Conservation (phyloP, 1,140 invertebrate genomes). For the Heliothis subflexa region DNA sequence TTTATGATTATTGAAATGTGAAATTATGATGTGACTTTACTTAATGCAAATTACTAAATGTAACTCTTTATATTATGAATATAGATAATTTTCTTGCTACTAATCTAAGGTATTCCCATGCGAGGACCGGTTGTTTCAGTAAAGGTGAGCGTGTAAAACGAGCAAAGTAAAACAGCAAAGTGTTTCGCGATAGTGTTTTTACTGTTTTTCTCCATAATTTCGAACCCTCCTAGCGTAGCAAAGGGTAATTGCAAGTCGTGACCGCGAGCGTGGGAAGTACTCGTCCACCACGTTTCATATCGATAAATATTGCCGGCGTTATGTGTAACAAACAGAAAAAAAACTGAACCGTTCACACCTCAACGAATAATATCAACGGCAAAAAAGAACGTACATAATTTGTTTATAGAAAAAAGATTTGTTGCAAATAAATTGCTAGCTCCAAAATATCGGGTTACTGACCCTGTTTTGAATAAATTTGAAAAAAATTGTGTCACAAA, state of each 20-base stretch:
- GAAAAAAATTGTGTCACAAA: slow-evolving; percentile 29
- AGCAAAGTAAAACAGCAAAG: not conserved
- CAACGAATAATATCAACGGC: slow-evolving; percentile 2
- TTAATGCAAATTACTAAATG: not conserved
- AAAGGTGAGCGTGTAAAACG: not conserved
- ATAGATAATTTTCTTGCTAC: too few relatives aligned
- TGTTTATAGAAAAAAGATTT: slow-evolving; percentile 57
- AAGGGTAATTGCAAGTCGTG: slow-evolving; percentile 36
- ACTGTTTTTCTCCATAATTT: slow-evolving; percentile 32
- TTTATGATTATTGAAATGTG: too few relatives aligned
- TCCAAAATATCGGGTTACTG: slow-evolving; percentile 59
- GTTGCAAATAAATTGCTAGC: slow-evolving; percentile 67
- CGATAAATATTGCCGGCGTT: slow-evolving; percentile 19
- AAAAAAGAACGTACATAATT: slow-evolving; percentile 17
- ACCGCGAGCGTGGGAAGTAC: slow-evolving; percentile 34
- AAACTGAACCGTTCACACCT: slow-evolving; percentile 6
- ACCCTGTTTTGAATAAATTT: slow-evolving; percentile 39
- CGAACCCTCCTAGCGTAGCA: slow-evolving; percentile 25
- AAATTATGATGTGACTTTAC: not conserved
- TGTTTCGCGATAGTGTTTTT: slow-evolving; percentile 21
- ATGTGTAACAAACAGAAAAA: slow-evolving; percentile 30
- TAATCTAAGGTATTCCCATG: too few relatives aligned
- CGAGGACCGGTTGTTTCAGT: not conserved
- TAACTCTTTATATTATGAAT: not conserved
- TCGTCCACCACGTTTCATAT: slow-evolving; percentile 19